These are phyloP conservation scores for Acleris sparsana DNA, from an alignment of 2,888 invertebrate species.

Conservation along the genomic window DNA sequence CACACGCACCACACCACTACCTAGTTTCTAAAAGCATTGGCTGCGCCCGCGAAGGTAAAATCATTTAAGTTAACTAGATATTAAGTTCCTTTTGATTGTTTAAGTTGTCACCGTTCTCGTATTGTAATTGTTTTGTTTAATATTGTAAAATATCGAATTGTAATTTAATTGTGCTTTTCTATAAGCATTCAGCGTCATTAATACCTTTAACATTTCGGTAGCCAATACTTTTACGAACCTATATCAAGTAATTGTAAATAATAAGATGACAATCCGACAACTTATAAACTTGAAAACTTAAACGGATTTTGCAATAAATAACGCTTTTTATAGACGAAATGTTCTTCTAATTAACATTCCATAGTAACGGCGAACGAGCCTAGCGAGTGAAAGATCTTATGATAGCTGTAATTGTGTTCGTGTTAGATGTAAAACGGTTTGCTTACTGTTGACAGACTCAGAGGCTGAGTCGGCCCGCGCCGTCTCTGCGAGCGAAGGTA, in stretches of 20 bases:
- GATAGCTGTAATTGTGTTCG: conserved; percentile 22
- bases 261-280: conserved; percentile 11
- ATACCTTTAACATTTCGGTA: neutral
- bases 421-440: conserved; percentile 29
- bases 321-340: conserved; percentile 21
- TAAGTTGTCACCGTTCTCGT: conserved; percentile 1
- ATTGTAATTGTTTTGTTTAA: neutral
- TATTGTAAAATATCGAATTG: neutral
- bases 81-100: neutral
- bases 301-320: conserved; percentile 21
- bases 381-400: conserved; percentile 30
- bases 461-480: conserved; percentile 40
- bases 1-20: conserved; percentile 36
- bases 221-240: conserved; percentile 11
- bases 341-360: conserved; percentile 29
- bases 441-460: conserved; percentile 43
- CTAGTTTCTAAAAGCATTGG: conserved; percentile 15
- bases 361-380: conserved; percentile 25
- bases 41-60: conserved; percentile 10
- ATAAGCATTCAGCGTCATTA: neutral
- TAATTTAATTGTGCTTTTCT: neutral
- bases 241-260: conserved; percentile 19
- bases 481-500: conserved; percentile 53
- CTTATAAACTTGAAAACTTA: conserved; percentile 11
- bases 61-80: neutral